Conservation (phyloP, 2,888 invertebrate genomes). For the Philhelius pedissequus region DNA sequence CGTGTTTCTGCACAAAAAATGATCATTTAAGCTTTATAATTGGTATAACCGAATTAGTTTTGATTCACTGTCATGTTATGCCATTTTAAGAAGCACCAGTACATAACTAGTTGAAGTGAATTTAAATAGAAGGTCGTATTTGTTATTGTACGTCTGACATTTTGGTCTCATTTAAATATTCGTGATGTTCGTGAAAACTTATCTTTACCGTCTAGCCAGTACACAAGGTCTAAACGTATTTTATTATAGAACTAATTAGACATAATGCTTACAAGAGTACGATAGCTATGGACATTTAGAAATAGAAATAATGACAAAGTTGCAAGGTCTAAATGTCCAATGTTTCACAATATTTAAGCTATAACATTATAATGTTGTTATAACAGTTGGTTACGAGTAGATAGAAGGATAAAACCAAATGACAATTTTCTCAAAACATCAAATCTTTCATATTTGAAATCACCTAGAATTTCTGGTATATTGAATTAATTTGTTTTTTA, state of each 20-base stretch:
- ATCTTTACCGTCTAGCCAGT: neutral
- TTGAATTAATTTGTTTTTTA: no score
- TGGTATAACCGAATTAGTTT: neutral
- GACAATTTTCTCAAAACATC: no score
- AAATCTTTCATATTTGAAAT: no score
- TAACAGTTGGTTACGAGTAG: no score
- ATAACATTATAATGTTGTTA: no score
- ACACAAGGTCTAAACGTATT: neutral
- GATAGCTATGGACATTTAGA: no score
- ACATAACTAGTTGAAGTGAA: neutral
- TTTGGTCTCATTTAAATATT: conserved; percentile 36
- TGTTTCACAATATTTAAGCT: no score
- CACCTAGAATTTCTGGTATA: no score
- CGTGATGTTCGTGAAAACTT: neutral
- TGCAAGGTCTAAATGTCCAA: no score
- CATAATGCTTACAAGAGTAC: neutral
- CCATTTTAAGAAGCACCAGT: neutral
- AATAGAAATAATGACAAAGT: no score
- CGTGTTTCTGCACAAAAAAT: neutral
- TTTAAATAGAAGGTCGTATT: neutral
- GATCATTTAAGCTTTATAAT: neutral
- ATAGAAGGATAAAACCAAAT: no score
- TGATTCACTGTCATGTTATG: conserved; percentile 4
- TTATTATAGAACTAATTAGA: neutral
- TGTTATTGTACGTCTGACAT: conserved; percentile 28